Evolutionary conservation across 1,140 invertebrate genomes (phyloP).

Genomic region (Drosophila arawakana): DNA sequence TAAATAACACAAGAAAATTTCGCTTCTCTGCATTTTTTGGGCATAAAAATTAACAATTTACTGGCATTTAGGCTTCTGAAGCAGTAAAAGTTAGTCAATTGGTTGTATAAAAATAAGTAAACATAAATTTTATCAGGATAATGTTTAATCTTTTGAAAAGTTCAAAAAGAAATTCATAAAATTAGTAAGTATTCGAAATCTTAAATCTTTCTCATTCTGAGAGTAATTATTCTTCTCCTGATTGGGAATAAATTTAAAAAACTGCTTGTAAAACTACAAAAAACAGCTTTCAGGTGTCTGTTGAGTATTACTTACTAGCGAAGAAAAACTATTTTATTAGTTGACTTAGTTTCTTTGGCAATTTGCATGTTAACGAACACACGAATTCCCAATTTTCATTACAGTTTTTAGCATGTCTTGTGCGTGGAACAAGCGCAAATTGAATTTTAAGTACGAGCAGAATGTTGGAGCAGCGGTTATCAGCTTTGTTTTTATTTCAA

Average conservation of each 20-base stretch:
- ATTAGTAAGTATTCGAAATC: no score
- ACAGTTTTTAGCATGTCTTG: neutral
- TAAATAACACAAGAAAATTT: conserved; percentile 28
- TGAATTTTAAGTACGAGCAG: conserved; percentile 49
- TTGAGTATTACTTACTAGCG: neutral
- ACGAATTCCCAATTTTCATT: conserved; percentile 17
- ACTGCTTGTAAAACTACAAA: no score
- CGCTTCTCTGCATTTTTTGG: conserved; percentile 53
- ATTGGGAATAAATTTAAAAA: neutral
- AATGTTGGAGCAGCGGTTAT: conserved; percentile 41
- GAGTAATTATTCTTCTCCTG: no score
- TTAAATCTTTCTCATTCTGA: no score
- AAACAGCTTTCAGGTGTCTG: no score
- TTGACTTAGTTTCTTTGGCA: conserved; percentile 7
- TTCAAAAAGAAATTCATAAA: neutral
- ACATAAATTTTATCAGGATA: conserved; percentile 23
- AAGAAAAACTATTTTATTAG: neutral
- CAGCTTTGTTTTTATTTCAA: conserved; percentile 28
- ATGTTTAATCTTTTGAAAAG: conserved; percentile 3
- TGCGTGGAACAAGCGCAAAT: conserved; percentile 29
- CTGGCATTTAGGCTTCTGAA: conserved; percentile 24
- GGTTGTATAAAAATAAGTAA: conserved; percentile 10
- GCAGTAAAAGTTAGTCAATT: conserved; percentile 53
- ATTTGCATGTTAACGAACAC: conserved; percentile 29
- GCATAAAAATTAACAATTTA: conserved; percentile 70